phyloP scores from a whole-genome alignment of 2,888 invertebrate species.

The Lumbricus terrestris region DNA sequence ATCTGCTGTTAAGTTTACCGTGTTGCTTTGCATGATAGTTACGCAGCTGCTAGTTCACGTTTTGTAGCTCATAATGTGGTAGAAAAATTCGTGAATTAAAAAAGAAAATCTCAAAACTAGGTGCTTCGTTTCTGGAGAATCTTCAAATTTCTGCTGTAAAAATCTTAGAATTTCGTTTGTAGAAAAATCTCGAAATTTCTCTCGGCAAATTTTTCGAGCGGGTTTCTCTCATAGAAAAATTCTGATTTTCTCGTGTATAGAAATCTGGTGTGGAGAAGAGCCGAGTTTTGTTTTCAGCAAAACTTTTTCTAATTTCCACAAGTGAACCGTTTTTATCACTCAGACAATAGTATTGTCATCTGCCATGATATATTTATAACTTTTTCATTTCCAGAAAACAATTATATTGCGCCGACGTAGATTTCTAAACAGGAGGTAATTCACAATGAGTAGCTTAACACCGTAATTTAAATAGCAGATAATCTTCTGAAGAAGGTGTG shows the following conservation, averaged over 20 bases:
- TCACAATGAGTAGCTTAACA: no score
- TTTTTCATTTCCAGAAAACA: not conserved
- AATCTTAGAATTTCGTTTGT: not conserved
- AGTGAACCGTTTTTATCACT: not conserved
- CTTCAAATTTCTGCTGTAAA: not conserved
- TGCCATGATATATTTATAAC: no score
- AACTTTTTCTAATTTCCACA: no score
- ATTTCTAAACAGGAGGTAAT: no score
- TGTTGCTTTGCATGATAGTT: not conserved
- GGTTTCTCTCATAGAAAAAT: not conserved
- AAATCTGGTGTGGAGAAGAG: no score
- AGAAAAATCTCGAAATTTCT: no score
- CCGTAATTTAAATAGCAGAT: no score
- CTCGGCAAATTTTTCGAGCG: not conserved
- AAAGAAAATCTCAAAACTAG: no score
- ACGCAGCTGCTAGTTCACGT: not conserved
- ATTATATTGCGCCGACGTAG: no score
- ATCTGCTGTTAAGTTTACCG: not conserved
- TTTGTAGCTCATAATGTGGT: not conserved
- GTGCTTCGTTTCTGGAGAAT: not conserved
- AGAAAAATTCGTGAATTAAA: not conserved
- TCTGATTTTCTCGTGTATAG: no score
- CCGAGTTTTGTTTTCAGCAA: no score
- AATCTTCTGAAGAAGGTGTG: no score
- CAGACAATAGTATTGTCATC: not conserved